A percentile compares a stretch with the other conserved stretches of the same genome.
Conservation (phyloP, 2,888 invertebrate species). For the Incurvaria masculella region DNA sequence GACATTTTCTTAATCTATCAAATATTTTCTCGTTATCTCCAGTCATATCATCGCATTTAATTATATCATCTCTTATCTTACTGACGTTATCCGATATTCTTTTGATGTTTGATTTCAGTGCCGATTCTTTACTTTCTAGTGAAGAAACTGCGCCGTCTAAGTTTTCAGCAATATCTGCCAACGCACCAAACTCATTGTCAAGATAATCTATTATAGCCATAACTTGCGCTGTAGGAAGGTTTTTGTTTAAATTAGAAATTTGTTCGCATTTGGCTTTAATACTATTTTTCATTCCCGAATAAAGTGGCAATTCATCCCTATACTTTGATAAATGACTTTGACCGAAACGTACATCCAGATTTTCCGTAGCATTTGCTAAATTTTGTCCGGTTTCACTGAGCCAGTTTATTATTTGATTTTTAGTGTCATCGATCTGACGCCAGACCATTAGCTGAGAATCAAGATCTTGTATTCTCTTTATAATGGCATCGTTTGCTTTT, state of each 20-base stretch:
- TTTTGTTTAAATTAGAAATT: conserved; percentile 71
- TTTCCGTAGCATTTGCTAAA: conserved; percentile 71
- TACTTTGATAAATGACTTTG: conserved; percentile 78
- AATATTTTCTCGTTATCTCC: conserved; percentile 84
- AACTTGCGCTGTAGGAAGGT: conserved; percentile 66
- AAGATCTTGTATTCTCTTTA: conserved; percentile 71
- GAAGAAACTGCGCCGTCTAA: conserved; percentile 70
- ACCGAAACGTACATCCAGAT: conserved; percentile 78
- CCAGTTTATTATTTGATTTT: conserved; percentile 82
- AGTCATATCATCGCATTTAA: conserved; percentile 85
- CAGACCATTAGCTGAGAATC: conserved; percentile 91
- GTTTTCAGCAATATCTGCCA: conserved; percentile 69
- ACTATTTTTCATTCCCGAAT: conserved; percentile 71
- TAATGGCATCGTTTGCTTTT: conserved; percentile 65
- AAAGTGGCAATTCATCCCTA: conserved; percentile 78
- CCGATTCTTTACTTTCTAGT: conserved; percentile 71
- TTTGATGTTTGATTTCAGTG: conserved; percentile 70
- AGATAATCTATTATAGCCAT: conserved; percentile 64
- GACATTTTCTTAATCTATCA: conserved; percentile 72
- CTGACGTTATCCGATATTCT: conserved; percentile 65
- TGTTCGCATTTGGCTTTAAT: conserved; percentile 79
- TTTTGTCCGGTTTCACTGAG: conserved; percentile 76
- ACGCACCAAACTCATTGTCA: conserved; percentile 71
- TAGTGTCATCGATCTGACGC: conserved; percentile 87
- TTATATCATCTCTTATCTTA: conserved; percentile 76